Evolutionary conservation across 2,113 vertebrate genomes (phyloP), one percentile per base, ranked within the genome.

Genomic region (Ammospiza caudacuta): DNA sequence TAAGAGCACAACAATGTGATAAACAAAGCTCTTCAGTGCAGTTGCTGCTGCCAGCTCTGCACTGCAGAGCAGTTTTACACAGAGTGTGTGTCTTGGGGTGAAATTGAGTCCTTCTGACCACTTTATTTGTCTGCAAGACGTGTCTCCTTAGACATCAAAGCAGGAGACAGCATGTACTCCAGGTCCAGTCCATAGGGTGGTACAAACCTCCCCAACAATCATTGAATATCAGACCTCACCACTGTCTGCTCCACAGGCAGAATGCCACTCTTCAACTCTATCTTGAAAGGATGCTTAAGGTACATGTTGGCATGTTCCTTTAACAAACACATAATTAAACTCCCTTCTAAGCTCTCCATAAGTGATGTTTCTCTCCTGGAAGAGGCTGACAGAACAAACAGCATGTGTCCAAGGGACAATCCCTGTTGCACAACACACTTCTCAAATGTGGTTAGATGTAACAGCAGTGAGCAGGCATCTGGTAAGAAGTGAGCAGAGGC

Each of bases 11-110:
- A 68, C 46, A 74, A 66, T 23, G 15, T 83, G 83, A 90, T 78
- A 96, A 96, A 92, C 85, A 96, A 89, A 93, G 73, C 73, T 96
- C 83, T 89, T 68, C 41, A 68, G 41, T 6, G 12, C 43, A 92
- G 76, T 69, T 1, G 1, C 35, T 78, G 76, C 69, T 95, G 79
- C 76, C 79, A 89, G 73, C 79, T 95, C 33, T 20, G 52, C 28
- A 64, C 44, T 8, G 1, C 68, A 41, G 90, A 94, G 68, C 18
- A 58, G 85, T 62, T 87, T 88, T 57, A 62, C 1, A 0, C 28
- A 12, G 19, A 68, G 33, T 57, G 68, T 3, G 12, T 14, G 8
- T 78, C 79, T 86, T 43, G 28, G 28, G 15, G 37, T 88, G 80
- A 63, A 88, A 77, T 23, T 4, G 49, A 88, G 51, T 51, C 61